Percentiles rank a stretch among this genome's conserved stretches.
Evolutionary conservation across 2,888 invertebrate genomes (phyloP).

Genomic region (Stegophylla sp.): DNA sequence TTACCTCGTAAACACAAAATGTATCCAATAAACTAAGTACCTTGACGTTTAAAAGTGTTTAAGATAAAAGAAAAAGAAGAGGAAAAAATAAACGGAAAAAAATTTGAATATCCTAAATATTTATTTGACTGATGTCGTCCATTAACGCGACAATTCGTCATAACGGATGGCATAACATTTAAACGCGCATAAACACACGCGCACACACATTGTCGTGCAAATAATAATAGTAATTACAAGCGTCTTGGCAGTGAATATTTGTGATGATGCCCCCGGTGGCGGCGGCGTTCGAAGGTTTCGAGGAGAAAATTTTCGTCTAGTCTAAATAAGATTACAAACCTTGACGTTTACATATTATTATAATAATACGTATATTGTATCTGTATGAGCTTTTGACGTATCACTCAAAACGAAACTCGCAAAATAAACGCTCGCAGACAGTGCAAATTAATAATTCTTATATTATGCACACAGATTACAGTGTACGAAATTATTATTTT

Average conservation of each 20-base stretch:
- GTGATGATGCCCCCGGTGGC: not conserved
- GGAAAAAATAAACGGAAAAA: not conserved
- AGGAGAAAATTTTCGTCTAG: not conserved
- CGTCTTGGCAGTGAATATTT: slow-evolving; percentile 14
- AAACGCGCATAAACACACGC: slow-evolving; percentile 5
- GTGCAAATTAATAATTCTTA: no score
- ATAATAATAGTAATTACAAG: not conserved
- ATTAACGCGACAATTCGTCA: slow-evolving; percentile 44
- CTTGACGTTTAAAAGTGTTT: not conserved
- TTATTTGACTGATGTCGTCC: slow-evolving; percentile 36
- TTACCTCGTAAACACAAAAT: not conserved
- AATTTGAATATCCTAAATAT: not conserved
- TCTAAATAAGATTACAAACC: not conserved
- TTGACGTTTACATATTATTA: not conserved
- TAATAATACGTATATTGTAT: no score
- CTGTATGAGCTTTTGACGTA: no score
- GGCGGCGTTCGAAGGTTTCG: not conserved
- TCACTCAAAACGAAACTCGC: no score
- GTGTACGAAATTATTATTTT: no score
- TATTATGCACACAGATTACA: no score
- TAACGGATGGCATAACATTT: slow-evolving; percentile 5
- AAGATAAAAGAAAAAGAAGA: not conserved
- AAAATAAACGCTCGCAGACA: not conserved
- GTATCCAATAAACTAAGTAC: slow-evolving; percentile 10
- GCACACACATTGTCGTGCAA: not conserved